Percentiles rank a stretch among this genome's conserved stretches.
These are phyloP conservation scores for Salvelinus alpinus DNA, from an alignment of 2,113 vertebrate genomes.

Conservation along the genomic window DNA sequence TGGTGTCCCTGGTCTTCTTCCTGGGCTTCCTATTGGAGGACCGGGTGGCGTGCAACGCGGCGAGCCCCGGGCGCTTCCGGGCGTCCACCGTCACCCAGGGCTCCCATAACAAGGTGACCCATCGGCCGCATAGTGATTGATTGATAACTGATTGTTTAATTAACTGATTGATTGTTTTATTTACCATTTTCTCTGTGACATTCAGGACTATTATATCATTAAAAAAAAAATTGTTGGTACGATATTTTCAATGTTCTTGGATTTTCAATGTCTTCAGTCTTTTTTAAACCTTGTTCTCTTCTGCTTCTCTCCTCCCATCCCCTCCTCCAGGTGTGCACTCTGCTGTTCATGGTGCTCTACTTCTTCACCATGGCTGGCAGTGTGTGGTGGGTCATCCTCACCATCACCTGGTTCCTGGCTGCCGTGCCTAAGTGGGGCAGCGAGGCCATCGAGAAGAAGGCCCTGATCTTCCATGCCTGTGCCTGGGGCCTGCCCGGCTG, in stretches of 20 bases:
- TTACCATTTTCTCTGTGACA: background rate
- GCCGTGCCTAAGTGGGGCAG: slow-evolving; percentile 99
- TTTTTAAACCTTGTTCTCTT: too few relatives aligned
- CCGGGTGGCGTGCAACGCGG: slow-evolving; percentile 88
- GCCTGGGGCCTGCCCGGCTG: slow-evolving; percentile 96
- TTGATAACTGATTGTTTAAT: too few relatives aligned
- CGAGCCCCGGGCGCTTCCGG: slow-evolving; percentile 82
- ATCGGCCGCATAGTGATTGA: too few relatives aligned
- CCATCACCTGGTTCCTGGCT: slow-evolving; percentile 98
- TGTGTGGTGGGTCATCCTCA: slow-evolving; percentile 98
- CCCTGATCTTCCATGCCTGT: slow-evolving; percentile 91
- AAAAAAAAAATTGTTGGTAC: background rate
- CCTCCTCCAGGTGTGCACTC: slow-evolving; percentile 81
- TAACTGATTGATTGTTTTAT: background rate
- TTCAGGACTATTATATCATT: too few relatives aligned
- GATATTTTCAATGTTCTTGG: background rate
- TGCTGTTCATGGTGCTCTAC: slow-evolving; percentile 98
- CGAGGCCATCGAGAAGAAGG: slow-evolving; percentile 98
- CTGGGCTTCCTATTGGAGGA: slow-evolving; percentile 94
- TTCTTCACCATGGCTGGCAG: slow-evolving; percentile 99
- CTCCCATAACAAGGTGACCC: slow-evolving; percentile 87
- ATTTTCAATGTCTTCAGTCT: background rate
- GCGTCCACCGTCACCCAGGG: slow-evolving; percentile 93
- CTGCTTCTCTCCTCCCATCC: background rate
- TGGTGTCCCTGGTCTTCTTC: slow-evolving; percentile 96